Conservation (phyloP, 2,888 invertebrate genomes). For the Drosophila mimetica region DNA sequence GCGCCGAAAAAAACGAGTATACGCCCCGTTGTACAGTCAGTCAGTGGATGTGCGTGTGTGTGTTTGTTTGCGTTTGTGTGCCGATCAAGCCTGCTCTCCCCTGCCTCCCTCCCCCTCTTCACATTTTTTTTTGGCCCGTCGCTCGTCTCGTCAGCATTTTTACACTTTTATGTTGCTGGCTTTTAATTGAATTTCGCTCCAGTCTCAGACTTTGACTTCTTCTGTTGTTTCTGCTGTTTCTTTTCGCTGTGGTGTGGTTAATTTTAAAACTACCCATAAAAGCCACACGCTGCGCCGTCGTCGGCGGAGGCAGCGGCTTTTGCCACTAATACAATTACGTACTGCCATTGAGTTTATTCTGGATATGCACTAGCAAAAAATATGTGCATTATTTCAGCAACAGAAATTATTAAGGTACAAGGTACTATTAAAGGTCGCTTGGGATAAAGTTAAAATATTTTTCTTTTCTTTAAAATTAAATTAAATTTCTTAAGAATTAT, state of each 20-base stretch:
- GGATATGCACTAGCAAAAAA: slow-evolving; percentile 19
- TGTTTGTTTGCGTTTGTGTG: slow-evolving; percentile 21
- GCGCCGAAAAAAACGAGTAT: slow-evolving; percentile 73
- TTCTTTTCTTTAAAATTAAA: too few relatives aligned
- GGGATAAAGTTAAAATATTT: too few relatives aligned
- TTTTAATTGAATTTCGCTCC: slow-evolving; percentile 77
- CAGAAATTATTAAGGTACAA: too few relatives aligned
- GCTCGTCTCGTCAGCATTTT: slow-evolving; percentile 68
- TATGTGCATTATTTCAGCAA: too few relatives aligned
- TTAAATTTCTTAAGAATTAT: neutral
- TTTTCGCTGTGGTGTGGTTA: slow-evolving; percentile 73
- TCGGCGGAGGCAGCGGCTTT: slow-evolving; percentile 45
- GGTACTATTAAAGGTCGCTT: too few relatives aligned
- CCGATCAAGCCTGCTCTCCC: slow-evolving; percentile 42
- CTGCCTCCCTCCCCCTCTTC: neutral
- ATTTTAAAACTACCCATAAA: slow-evolving; percentile 78
- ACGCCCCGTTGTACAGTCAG: slow-evolving; percentile 77
- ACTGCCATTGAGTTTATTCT: slow-evolving; percentile 49
- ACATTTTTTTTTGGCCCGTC: slow-evolving; percentile 30
- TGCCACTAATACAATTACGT: slow-evolving; percentile 60
- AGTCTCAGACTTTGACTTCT: slow-evolving; percentile 58
- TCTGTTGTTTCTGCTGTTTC: slow-evolving; percentile 42
- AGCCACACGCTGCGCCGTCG: slow-evolving; percentile 62
- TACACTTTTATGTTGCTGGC: slow-evolving; percentile 71
- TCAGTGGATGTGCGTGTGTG: slow-evolving; percentile 29